Evolutionary conservation across 2,797 vertebrate genomes (phyloP).

Genomic region (Sebastes matsubarae): DNA sequence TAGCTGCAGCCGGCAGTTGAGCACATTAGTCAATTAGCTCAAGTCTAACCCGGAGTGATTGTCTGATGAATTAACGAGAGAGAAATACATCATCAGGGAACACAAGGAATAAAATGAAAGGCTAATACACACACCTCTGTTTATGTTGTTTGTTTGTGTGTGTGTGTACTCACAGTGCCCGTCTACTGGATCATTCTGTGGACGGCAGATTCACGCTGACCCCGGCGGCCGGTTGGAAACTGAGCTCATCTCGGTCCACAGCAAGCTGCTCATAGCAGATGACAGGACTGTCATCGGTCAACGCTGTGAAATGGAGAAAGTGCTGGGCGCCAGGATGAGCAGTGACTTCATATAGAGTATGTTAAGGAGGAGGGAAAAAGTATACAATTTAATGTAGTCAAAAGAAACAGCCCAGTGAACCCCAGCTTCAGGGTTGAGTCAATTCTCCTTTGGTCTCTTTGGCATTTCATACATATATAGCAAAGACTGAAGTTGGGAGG

Average conservation of each 20-base stretch:
- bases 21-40: conserved; percentile 68
- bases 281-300: conserved; percentile 62
- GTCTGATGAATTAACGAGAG: conserved; percentile 47
- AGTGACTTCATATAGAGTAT: background rate
- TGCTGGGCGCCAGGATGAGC: conserved; percentile 1
- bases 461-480: background rate
- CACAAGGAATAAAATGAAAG: conserved; percentile 14
- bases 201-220: conserved; percentile 55
- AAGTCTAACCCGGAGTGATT: conserved; percentile 39
- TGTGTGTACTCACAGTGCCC: conserved; percentile 18
- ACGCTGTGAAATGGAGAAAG: conserved; percentile 23
- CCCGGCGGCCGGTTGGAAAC: conserved; percentile 25
- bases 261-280: conserved; percentile 63
- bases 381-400: background rate
- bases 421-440: background rate
- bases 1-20: conserved; percentile 36
- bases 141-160: conserved; percentile 10
- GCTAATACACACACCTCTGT: conserved; percentile 21
- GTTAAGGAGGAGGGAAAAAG: background rate
- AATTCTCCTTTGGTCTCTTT: background rate
- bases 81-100: conserved; percentile 45
- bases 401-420: background rate
- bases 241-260: conserved; percentile 60
- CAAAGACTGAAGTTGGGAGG: background rate
- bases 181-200: conserved; percentile 56